phyloP scores from a whole-genome alignment of 2,888 invertebrate genomes.

The Bembecia ichneumoniformis region DNA sequence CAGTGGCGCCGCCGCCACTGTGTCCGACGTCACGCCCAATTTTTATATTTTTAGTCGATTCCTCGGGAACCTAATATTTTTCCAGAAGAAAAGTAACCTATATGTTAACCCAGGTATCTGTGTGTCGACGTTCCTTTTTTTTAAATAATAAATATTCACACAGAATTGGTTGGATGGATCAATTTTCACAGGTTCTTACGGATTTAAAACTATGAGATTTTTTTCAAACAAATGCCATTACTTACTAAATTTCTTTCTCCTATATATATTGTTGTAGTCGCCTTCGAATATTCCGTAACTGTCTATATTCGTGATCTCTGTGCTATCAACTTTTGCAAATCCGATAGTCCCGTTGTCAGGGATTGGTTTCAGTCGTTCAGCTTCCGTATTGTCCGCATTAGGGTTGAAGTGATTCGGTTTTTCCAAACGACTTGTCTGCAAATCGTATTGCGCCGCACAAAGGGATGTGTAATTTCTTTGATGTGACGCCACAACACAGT shows the following conservation, averaged over 20 bases:
- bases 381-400: background rate
- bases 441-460: slow-evolving; percentile 53
- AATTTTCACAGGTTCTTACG: too few relatives aligned
- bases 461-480: slow-evolving; percentile 56
- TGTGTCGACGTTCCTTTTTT: too few relatives aligned
- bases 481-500: slow-evolving; percentile 59
- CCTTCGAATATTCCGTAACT: slow-evolving; percentile 25
- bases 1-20: too few relatives aligned
- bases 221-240: slow-evolving; percentile 2
- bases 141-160: too few relatives aligned
- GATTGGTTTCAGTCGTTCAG: slow-evolving; percentile 12
- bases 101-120: too few relatives aligned
- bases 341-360: background rate
- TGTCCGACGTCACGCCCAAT: too few relatives aligned
- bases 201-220: background rate
- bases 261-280: slow-evolving; percentile 37
- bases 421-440: slow-evolving; percentile 31
- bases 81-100: too few relatives aligned
- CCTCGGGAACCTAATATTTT: too few relatives aligned
- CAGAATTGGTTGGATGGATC: too few relatives aligned
- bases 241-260: slow-evolving; percentile 57
- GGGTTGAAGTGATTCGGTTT: slow-evolving; percentile 4
- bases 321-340: background rate
- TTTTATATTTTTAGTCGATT: too few relatives aligned
- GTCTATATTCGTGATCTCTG: background rate